Evolutionary conservation across 2,797 vertebrate genomes (phyloP), one percentile per base, ranked within the genome.

Genomic region (Thalassophryne amazonica): DNA sequence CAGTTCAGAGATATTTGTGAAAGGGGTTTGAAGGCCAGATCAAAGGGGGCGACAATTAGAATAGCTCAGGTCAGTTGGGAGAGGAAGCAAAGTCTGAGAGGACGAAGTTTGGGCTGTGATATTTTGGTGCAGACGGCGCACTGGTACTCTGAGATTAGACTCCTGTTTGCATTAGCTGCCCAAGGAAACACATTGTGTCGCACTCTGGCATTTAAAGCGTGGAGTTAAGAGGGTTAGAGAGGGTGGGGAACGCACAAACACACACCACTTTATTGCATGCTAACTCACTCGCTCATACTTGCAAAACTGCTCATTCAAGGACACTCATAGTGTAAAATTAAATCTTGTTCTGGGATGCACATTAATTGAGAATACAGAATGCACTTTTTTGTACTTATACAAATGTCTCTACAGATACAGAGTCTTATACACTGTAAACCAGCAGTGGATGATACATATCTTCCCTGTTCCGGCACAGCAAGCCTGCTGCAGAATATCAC

Each of bases 101-200:
- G 41, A 53, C 3, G 48, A 37, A 49, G 41, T 72, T 66, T 20
- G 29, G 37, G 31, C 60, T 55, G 50, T 32, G 49, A 31, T 38
- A 52, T 71, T 78, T 56, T 52, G 34, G 31, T 39, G 29, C 33
- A 57, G 53, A 48, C 18, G 42, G 49, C 32, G 60, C 29, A 48
- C 34, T 61, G 69, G 62, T 65, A 49, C 30, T 56, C 34, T 37
- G 15, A 73, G 70, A 81, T 80, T 76, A 79, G 68, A 55, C 61
- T 67, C 41, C 58, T 14, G 11, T 73, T 80, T 81, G 62, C 62
- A 69, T 70, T 62, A 67, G 52, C 48, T 51, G 55, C 62, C 75
- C 48, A 51, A 60, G 61, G 61, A 72, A 73, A 81, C 69, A 30
- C n/a, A 45, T 56, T 71, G 64, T 58, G 65, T 78, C 69, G 76